Percentiles rank a stretch among this genome's conserved stretches.
Conservation (phyloP, 2,113 vertebrate genomes). For the Dicerorhinus sumatrensis region DNA sequence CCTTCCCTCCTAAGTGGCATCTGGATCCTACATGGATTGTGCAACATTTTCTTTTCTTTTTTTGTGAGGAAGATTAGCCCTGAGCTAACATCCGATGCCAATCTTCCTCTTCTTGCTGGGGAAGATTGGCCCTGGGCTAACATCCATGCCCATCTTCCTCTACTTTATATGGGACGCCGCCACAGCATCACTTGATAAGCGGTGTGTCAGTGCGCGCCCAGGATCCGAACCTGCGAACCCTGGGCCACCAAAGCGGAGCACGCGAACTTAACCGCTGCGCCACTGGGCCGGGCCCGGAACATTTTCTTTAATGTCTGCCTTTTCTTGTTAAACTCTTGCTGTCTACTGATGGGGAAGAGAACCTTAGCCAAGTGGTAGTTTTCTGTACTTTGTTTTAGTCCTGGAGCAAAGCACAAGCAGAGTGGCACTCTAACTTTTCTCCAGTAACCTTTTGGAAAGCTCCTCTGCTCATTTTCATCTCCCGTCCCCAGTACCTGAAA, state of each 20-base stretch:
- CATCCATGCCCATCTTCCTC: too few relatives aligned
- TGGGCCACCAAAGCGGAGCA: too few relatives aligned
- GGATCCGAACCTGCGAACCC: too few relatives aligned
- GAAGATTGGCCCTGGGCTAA: too few relatives aligned
- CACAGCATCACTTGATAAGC: too few relatives aligned
- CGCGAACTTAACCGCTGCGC: too few relatives aligned
- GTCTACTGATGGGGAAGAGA: background rate
- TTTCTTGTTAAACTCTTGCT: background rate
- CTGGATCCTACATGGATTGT: background rate
- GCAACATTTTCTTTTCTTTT: background rate
- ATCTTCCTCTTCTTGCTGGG: too few relatives aligned
- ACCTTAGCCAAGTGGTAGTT: background rate
- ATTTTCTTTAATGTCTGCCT: conserved; percentile 4
- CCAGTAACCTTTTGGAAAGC: background rate
- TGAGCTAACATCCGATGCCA: too few relatives aligned
- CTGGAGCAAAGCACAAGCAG: background rate
- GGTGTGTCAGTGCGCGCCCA: too few relatives aligned
- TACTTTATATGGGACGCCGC: too few relatives aligned
- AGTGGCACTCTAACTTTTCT: background rate
- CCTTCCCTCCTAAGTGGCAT: background rate
- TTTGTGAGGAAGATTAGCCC: too few relatives aligned
- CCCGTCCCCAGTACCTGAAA: background rate
- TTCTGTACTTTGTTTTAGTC: background rate
- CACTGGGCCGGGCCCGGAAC: background rate
- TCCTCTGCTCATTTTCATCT: background rate